Evolutionary conservation across 1,140 invertebrate genomes (phyloP).

Genomic region (Ceratitis capitata): DNA sequence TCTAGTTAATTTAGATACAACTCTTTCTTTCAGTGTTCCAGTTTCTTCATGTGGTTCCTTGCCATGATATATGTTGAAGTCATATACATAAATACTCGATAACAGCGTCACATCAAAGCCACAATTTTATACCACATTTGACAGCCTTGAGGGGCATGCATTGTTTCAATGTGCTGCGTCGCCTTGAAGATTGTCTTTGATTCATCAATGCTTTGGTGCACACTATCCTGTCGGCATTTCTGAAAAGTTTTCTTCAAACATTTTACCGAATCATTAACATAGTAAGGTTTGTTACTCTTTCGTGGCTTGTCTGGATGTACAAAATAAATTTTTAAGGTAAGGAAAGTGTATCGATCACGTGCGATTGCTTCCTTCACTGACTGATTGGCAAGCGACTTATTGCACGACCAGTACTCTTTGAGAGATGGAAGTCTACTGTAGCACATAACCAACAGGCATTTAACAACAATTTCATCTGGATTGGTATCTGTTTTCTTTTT

Average conservation of each 20-base stretch:
- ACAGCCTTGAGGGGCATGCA: conserved; percentile 62
- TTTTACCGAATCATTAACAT: conserved; percentile 14
- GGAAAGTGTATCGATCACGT: too few species aligned
- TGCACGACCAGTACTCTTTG: too few species aligned
- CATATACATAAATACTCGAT: too few species aligned
- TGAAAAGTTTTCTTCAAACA: background rate
- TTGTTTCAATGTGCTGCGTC: conserved; percentile 55
- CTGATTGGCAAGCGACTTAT: background rate
- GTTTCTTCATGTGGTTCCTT: background rate
- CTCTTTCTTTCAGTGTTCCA: background rate
- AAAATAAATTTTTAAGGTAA: background rate
- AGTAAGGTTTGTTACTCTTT: background rate
- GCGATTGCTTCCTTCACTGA: background rate
- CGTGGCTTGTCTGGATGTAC: background rate
- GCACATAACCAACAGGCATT: background rate
- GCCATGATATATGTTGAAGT: background rate
- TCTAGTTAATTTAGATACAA: background rate
- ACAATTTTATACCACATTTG: conserved; percentile 60
- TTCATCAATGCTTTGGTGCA: conserved; percentile 37
- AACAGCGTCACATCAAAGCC: too few species aligned
- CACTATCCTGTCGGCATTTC: conserved; percentile 48
- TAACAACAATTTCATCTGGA: background rate
- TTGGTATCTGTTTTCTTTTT: background rate
- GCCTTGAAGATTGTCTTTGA: conserved; percentile 49
- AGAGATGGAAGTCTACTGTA: background rate